Percentiles rank a stretch among this genome's conserved stretches.
Evolutionary conservation across 2,888 invertebrate genomes (phyloP).

Genomic region (Lycaena phlaeas): DNA sequence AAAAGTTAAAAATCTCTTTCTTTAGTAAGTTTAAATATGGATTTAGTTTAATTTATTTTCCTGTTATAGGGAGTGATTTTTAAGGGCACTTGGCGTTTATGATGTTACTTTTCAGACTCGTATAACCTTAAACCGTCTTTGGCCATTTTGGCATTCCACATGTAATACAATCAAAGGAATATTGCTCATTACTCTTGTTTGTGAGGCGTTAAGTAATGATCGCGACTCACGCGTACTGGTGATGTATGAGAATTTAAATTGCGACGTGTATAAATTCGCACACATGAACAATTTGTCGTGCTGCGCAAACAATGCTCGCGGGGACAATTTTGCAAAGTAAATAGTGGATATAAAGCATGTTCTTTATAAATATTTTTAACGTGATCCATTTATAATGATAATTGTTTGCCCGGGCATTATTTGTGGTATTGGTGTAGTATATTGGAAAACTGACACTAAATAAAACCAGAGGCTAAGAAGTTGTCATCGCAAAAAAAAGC

Average conservation of each 20-base stretch:
- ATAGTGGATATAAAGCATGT: background rate
- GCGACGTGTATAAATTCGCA: constrained; percentile 41
- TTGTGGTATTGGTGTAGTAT: background rate
- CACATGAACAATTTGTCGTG: constrained; percentile 50
- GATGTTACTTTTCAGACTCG: no score
- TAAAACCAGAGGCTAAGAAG: no score
- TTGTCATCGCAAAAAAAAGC: no score
- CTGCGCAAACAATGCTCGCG: constrained; percentile 23
- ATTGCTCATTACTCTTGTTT: constrained; percentile 1
- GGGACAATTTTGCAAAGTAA: constrained; percentile 4
- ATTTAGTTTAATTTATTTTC: no score
- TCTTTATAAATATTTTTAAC: constrained; percentile 7
- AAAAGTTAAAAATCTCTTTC: no score
- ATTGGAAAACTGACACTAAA: no score
- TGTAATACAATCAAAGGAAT: background rate
- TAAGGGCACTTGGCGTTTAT: no score
- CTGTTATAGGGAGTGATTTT: no score
- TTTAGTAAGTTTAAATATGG: no score
- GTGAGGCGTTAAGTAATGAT: constrained; percentile 10
- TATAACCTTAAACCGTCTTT: no score
- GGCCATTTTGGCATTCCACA: background rate
- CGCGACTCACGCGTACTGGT: constrained; percentile 13
- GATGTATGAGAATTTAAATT: constrained; percentile 32
- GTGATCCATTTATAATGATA: constrained; percentile 2
- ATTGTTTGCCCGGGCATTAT: no score